Conservation (phyloP, 2,888 invertebrate genomes). For the Candidula unifasciata region DNA sequence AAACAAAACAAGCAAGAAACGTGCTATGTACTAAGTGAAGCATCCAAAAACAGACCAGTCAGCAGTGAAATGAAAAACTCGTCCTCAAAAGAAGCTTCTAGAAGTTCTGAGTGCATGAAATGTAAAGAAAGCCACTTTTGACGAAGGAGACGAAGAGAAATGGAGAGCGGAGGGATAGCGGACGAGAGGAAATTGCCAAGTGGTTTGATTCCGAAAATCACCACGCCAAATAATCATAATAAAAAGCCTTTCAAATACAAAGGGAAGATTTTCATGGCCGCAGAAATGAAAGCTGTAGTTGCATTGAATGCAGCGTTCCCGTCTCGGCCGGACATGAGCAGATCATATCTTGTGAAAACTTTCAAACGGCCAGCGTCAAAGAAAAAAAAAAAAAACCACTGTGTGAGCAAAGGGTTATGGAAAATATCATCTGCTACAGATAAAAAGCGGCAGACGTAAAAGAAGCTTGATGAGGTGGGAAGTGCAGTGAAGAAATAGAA, state of each 20-base stretch:
- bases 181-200: not conserved
- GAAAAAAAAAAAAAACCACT: too few relatives aligned
- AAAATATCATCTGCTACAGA: constrained; percentile 19
- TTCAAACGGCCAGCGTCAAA: constrained; percentile 13
- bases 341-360: constrained; percentile 35
- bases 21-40: not conserved
- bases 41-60: not conserved
- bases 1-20: not conserved
- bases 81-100: not conserved
- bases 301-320: constrained; percentile 5
- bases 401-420: constrained; percentile 11
- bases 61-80: not conserved
- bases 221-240: constrained; percentile 21
- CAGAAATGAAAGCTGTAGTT: constrained; percentile 23
- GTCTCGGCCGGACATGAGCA: not conserved
- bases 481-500: not conserved
- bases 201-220: constrained; percentile 12
- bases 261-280: not conserved
- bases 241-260: not conserved
- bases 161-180: not conserved
- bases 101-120: not conserved
- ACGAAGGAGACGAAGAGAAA: not conserved
- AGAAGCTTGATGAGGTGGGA: not conserved
- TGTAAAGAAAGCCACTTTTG: not conserved
- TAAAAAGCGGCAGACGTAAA: not conserved